Percentiles rank a stretch among this genome's conserved stretches.
Conservation (phyloP, 2,113 vertebrate species). For the Mesocricetus auratus region DNA sequence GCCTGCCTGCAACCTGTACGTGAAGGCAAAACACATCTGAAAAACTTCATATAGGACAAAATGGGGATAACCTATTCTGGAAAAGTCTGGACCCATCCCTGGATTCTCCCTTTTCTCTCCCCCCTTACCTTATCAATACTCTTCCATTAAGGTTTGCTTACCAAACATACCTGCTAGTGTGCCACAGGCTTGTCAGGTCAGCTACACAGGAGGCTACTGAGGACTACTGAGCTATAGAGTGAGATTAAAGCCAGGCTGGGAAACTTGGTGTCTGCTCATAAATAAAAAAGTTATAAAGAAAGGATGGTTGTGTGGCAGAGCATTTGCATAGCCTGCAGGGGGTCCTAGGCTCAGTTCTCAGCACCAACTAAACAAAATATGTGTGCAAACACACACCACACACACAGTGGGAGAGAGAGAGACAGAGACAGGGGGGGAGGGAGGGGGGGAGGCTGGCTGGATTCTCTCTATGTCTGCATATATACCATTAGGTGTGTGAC, state of each 20-base stretch:
- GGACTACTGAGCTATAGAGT: neutral
- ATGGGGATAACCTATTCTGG: too few species aligned
- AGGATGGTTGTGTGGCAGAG: neutral
- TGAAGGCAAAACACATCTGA: neutral
- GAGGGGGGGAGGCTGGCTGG: too few species aligned
- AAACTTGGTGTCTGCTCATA: neutral
- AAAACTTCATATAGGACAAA: neutral
- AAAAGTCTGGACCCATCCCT: neutral
- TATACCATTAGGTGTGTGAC: neutral
- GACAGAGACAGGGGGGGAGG: too few species aligned
- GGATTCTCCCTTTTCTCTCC: neutral
- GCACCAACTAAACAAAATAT: neutral
- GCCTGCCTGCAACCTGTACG: neutral
- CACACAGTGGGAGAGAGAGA: neutral
- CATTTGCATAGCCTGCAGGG: neutral
- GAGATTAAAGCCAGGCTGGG: neutral
- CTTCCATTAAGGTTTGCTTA: neutral
- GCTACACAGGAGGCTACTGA: neutral
- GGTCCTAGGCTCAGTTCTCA: neutral
- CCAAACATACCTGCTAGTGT: neutral
- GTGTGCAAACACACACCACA: neutral
- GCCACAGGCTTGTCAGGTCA: neutral
- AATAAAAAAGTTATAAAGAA: neutral
- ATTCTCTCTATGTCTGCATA: neutral
- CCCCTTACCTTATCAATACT: neutral